phyloP scores from a whole-genome alignment of 2,888 invertebrate species.

The Orthosia cruda region DNA sequence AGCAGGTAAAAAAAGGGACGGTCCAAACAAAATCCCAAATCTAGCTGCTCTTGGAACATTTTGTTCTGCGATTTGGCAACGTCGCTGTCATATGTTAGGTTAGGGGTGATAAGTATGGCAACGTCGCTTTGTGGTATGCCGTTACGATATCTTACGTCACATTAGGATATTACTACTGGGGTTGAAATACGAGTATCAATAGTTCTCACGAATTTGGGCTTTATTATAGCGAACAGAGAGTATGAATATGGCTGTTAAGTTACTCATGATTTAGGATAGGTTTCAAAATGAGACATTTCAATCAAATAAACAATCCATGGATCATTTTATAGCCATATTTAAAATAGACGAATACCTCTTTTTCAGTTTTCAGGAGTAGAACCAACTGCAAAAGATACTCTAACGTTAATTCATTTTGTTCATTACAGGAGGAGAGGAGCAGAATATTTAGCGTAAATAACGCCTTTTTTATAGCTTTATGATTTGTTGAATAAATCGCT shows the following conservation, averaged over 20 bases:
- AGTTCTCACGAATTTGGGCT: conserved; percentile 1
- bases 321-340: neutral
- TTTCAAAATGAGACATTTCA: conserved; percentile 1
- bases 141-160: conserved; percentile 48
- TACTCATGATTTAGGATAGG: neutral
- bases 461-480: neutral
- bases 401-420: neutral
- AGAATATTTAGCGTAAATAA: neutral
- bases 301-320: neutral
- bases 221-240: neutral
- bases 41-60: conserved; percentile 77
- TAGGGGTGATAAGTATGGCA: conserved; percentile 79
- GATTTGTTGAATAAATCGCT: too few species aligned
- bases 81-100: conserved; percentile 75
- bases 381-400: neutral
- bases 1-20: conserved; percentile 84
- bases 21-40: conserved; percentile 72
- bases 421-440: neutral
- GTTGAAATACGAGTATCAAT: conserved; percentile 16
- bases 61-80: conserved; percentile 83
- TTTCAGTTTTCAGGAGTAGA: too few species aligned
- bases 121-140: conserved; percentile 71
- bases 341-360: too few species aligned
- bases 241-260: neutral
- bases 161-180: conserved; percentile 42